Evolutionary conservation across 2,888 invertebrate genomes (phyloP), one percentile per base, ranked within the genome.

Genomic region (Ophion ventricosus): DNA sequence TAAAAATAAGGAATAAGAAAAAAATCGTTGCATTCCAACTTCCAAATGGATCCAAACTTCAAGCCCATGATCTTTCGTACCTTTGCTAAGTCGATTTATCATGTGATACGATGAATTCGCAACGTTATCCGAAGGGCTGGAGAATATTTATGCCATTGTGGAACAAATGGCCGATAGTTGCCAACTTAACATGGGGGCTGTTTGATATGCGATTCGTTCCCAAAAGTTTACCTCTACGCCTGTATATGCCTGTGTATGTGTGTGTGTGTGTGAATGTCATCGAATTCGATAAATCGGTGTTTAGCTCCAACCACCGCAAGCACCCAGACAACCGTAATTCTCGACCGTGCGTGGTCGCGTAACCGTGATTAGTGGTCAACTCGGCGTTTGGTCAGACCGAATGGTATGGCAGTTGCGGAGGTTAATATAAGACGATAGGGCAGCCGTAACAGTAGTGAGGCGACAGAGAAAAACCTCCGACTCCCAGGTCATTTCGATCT

Each of bases 321-420:
- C 49, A 54, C 43, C 67, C 11, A 61, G 20, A 5, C 54, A 57
- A 43, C 26, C 79, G 70, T 75, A 83, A 83, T 72, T 80, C 74
- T 83, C 59, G 11, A 57, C 54, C 23, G 70, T 66, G 79, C 66
- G 79, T 64, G 72, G 72, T 79, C 72, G 72, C 61, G 57, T 83
- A 57, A 66, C 75, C 75, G 75, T 83, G 79, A 83, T 80, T 80
- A 80, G 83, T 80, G 73, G 80, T 80, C 61, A 69, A 67, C 73
- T 76, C 67, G 14, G 56, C 75, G 80, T 77, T 80, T 67, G 80
- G 72, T 80, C 80, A 77, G 77, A 73, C 76, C 54, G 61, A 80
- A 83, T 77, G 43, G 67, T 43, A 67, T 29, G 77, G 76, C 73
- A 67, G 80, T 70, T 63, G 40, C 66, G 40, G 67, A 67, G 76